Conservation (phyloP, 2,797 vertebrate species). For the Atherinosoma microstoma region DNA sequence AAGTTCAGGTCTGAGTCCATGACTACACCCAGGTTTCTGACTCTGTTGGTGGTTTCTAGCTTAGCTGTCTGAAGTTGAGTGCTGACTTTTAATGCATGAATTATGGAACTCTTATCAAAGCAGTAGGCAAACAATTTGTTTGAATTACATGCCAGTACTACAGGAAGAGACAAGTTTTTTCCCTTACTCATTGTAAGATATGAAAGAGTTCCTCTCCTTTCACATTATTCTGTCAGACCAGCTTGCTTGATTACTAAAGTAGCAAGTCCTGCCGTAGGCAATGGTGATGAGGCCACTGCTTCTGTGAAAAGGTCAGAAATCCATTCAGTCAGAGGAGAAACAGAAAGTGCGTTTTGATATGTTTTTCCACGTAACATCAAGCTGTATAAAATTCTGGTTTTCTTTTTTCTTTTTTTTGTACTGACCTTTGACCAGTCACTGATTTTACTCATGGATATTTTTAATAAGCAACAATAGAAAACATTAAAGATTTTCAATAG, state of each 20-base stretch:
- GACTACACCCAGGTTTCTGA: too few relatives aligned
- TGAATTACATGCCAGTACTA: neutral
- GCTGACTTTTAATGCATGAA: too few relatives aligned
- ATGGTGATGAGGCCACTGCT: neutral
- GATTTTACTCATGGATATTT: neutral
- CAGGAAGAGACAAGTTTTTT: neutral
- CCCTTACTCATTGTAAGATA: neutral
- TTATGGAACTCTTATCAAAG: too few relatives aligned
- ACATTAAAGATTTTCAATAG: too few relatives aligned
- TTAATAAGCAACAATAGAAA: neutral
- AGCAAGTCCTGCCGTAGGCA: neutral
- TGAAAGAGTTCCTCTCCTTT: neutral
- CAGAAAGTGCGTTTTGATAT: neutral
- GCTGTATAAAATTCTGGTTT: neutral
- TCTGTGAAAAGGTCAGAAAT: neutral
- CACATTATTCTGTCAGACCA: neutral
- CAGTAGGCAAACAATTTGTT: neutral
- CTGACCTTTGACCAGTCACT: neutral
- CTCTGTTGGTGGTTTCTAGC: too few relatives aligned
- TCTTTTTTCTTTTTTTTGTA: neutral
- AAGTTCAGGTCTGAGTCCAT: too few relatives aligned
- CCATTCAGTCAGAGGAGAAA: neutral
- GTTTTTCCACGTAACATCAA: neutral
- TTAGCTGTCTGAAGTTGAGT: too few relatives aligned
- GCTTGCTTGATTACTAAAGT: neutral